phyloP scores from a whole-genome alignment of 2,888 invertebrate species.

The Nasonovia ribisnigri region DNA sequence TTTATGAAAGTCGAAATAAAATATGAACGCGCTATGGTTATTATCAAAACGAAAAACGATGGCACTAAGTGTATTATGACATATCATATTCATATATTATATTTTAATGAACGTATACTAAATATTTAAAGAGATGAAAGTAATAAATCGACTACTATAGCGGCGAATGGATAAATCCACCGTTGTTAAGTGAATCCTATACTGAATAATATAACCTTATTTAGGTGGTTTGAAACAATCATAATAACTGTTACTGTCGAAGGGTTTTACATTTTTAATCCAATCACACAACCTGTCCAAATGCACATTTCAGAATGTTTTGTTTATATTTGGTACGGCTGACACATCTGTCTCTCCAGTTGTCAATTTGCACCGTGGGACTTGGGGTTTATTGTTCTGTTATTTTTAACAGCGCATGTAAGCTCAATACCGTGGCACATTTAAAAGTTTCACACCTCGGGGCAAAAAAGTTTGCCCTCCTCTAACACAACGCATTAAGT shows the following conservation, averaged over 20 bases:
- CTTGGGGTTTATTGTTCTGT: background rate
- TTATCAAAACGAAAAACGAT: background rate
- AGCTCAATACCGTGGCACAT: background rate
- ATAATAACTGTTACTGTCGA: slow-evolving; percentile 4
- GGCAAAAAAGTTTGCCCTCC: background rate
- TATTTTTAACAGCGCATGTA: background rate
- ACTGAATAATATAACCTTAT: background rate
- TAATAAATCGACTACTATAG: background rate
- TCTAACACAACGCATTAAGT: background rate
- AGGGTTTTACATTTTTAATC: slow-evolving; percentile 12
- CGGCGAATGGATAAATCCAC: background rate
- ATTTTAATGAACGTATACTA: background rate
- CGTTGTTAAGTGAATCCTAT: background rate
- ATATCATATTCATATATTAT: background rate
- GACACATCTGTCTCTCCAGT: background rate
- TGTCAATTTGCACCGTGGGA: slow-evolving; percentile 24
- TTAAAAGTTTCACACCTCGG: background rate
- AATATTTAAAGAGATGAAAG: background rate
- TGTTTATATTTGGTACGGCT: background rate
- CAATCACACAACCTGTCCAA: slow-evolving; percentile 13
- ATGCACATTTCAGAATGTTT: background rate
- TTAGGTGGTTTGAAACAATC: slow-evolving; percentile 2
- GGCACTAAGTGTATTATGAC: background rate
- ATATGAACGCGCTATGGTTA: background rate
- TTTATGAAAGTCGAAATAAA: background rate